A percentile compares a stretch with the other conserved stretches of the same genome.
Conservation (phyloP, 2,888 invertebrate species). For the Drosophila mayaguana region DNA sequence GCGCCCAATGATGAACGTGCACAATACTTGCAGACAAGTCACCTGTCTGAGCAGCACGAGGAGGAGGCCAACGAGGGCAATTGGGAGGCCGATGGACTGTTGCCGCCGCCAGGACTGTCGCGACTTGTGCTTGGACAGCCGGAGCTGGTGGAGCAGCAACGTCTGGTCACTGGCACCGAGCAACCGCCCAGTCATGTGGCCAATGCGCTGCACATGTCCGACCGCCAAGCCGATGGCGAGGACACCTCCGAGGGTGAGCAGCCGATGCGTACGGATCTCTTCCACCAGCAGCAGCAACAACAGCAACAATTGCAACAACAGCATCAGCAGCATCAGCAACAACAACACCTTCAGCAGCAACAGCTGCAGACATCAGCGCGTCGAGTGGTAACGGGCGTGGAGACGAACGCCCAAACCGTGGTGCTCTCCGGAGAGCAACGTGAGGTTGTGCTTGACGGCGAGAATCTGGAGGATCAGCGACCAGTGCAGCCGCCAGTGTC, state of each 20-base stretch:
- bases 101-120: slow-evolving; percentile 88
- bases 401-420: slow-evolving; percentile 73
- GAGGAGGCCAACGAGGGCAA: slow-evolving; percentile 70
- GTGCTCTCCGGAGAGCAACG: slow-evolving; percentile 84
- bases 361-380: slow-evolving; percentile 39
- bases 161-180: slow-evolving; percentile 85
- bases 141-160: slow-evolving; percentile 86
- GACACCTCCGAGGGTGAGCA: slow-evolving; percentile 82
- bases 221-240: slow-evolving; percentile 85
- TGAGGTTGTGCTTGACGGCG: slow-evolving; percentile 87
- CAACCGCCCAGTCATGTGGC: slow-evolving; percentile 85
- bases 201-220: slow-evolving; percentile 83
- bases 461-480: slow-evolving; percentile 86
- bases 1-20: slow-evolving; percentile 89
- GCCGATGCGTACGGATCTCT: slow-evolving; percentile 26
- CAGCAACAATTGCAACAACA: slow-evolving; percentile 26
- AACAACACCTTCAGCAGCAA: slow-evolving; percentile 27
- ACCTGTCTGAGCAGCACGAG: slow-evolving; percentile 87
- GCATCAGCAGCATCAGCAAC: slow-evolving; percentile 29
- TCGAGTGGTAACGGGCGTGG: slow-evolving; percentile 82
- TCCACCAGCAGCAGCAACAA: slow-evolving; percentile 27
- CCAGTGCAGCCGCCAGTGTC: slow-evolving; percentile 29
- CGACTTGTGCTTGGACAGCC: slow-evolving; percentile 89
- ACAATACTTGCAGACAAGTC: slow-evolving; percentile 91
- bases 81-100: slow-evolving; percentile 84